Conservation (phyloP, 2,797 vertebrate genomes). For the Atherinosoma microstoma region DNA sequence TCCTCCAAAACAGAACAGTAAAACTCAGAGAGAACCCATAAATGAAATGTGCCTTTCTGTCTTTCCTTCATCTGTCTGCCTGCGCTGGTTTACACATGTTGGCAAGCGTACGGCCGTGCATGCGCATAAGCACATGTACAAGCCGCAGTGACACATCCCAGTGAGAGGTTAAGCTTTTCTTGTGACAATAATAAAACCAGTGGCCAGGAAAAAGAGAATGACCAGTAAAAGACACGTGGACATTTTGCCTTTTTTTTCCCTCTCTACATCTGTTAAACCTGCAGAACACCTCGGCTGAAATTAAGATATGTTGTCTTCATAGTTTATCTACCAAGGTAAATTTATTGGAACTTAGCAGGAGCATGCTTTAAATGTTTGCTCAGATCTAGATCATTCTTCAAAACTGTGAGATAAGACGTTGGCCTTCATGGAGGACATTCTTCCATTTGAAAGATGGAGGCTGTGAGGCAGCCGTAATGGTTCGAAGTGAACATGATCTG, state of each 20-base stretch:
- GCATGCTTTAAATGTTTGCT: not conserved
- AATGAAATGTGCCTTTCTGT: slow-evolving; percentile 60
- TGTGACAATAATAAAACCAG: slow-evolving; percentile 71
- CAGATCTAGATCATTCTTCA: not conserved
- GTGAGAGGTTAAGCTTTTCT: slow-evolving; percentile 58
- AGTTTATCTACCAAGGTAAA: slow-evolving; percentile 4
- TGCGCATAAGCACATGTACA: slow-evolving; percentile 21
- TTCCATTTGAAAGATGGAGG: slow-evolving; percentile 8
- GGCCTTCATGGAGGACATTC: not conserved
- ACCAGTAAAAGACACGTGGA: slow-evolving; percentile 55
- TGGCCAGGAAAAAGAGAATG: slow-evolving; percentile 63
- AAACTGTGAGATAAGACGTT: not conserved
- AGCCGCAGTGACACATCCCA: slow-evolving; percentile 68
- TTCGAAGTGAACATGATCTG: slow-evolving; percentile 42
- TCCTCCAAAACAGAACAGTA: slow-evolving; percentile 76
- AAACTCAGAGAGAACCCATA: slow-evolving; percentile 65
- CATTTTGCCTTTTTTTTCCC: slow-evolving; percentile 19
- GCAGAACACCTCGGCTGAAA: not conserved
- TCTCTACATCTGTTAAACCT: slow-evolving; percentile 1
- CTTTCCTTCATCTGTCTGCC: slow-evolving; percentile 54
- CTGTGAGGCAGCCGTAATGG: slow-evolving; percentile 23
- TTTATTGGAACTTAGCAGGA: not conserved
- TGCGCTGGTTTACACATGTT: slow-evolving; percentile 27
- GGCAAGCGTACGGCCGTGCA: slow-evolving; percentile 4
- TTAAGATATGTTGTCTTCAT: slow-evolving; percentile 7